Conservation (phyloP, 2,797 vertebrate species). For the Neosilurus hyrtlii region DNA sequence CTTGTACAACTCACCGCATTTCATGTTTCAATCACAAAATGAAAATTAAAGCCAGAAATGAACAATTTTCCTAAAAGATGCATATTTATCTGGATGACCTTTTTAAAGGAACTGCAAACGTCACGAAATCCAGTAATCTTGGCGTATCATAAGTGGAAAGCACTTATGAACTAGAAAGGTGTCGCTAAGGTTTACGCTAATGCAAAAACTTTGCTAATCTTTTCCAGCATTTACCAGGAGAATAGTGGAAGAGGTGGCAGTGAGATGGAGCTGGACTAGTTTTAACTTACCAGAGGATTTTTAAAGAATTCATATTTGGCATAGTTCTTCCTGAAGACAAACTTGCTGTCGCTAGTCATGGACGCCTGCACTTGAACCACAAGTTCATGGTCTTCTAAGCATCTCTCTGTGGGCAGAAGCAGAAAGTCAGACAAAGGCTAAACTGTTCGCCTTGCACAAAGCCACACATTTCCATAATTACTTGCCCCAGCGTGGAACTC, state of each 20-base stretch:
- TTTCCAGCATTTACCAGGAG: neutral
- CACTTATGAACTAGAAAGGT: neutral
- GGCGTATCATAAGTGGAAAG: neutral
- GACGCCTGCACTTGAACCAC: constrained; percentile 89
- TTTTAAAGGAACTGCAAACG: neutral
- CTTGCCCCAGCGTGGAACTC: constrained; percentile 5
- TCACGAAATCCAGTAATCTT: neutral
- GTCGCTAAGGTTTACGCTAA: neutral
- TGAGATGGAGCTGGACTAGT: no score
- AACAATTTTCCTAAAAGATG: neutral
- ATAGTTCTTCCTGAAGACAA: constrained; percentile 99
- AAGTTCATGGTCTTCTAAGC: constrained; percentile 93
- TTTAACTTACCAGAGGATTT: constrained; percentile 81
- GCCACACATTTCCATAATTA: constrained; percentile 10
- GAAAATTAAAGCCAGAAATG: neutral
- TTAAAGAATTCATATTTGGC: constrained; percentile 99
- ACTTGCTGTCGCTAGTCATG: constrained; percentile 90
- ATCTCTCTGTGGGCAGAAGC: constrained; percentile 79
- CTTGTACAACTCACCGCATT: no score
- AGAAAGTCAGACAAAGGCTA: constrained; percentile 24
- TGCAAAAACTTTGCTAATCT: no score
- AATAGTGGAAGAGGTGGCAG: neutral
- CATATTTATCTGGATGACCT: neutral
- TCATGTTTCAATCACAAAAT: neutral
- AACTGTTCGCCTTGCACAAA: neutral